Evolutionary conservation across 1,140 invertebrate species (phyloP), one percentile per base, ranked within the genome.

Genomic region (Zaprionus nigranus): DNA sequence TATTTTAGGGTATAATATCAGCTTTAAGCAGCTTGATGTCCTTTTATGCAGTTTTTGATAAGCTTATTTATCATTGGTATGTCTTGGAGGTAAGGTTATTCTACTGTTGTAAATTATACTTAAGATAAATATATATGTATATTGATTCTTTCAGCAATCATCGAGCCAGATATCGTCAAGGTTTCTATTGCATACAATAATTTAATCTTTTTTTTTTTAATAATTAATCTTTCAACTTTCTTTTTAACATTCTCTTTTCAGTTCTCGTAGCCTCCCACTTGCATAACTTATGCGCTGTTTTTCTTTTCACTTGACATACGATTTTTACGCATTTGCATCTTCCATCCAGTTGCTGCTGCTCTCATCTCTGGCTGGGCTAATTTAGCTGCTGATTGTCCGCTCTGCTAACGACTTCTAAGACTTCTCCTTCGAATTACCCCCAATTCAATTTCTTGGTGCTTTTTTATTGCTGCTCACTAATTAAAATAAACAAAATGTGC

Each of bases 401-500:
- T 11, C 12, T 26, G 26, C 15, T 67, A 67, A 67, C 65, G 63
- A 67, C 40, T 17, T 26, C 13, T 9, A 20, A 28, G 24, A 51
- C 22, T 61, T 28, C 26, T 30, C 5, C 6, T 56, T 24, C 5
- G 64, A 68, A 36, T 15, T 59, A 38, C 66, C 72, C 53, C 62
- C 15, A 58, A 83, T 83, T 83, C 30, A 78, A 80, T 86, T 86
- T 66, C 72, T 57, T 66, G 68, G 28, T 60, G 49, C n/a, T 49
- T 58, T 59, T 71, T 77, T 76, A 67, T 79, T 72, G 73, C 72
- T 36, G 24, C 20, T 63, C 71, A 58, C 85, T 88, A 88, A 88
- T 88, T 88, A 88, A 88, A 88, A 88, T 84, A 88, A 88, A 88
- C 75, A 88, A 77, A 68, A 74, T 84, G 84, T 87, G 84, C 84